These are phyloP conservation scores for Idaea aversata DNA, from an alignment of 2,888 invertebrate genomes.

Conservation along the genomic window DNA sequence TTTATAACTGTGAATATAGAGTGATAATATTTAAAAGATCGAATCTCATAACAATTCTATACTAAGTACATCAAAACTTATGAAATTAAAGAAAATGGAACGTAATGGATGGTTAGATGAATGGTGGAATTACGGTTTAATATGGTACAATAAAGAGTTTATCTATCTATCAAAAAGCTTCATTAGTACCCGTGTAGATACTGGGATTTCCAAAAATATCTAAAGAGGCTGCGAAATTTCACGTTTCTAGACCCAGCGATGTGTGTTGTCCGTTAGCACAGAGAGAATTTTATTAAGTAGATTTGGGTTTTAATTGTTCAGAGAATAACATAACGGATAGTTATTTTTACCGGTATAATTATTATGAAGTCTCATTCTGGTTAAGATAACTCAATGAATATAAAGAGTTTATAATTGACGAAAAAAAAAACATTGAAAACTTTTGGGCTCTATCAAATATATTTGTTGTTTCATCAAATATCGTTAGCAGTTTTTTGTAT, in stretches of 20 bases:
- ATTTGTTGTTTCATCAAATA: not conserved
- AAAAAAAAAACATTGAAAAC: not conserved
- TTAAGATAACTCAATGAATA: not conserved
- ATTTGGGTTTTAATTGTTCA: not conserved
- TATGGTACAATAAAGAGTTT: too few species aligned
- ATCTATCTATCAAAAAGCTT: too few species aligned
- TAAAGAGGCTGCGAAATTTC: not conserved
- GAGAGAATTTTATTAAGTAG: not conserved
- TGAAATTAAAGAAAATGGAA: too few species aligned
- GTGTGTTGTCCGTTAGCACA: not conserved
- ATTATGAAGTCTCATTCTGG: not conserved
- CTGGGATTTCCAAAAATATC: too few species aligned
- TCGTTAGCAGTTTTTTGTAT: not conserved
- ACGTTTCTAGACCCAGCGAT: not conserved
- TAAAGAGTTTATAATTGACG: not conserved
- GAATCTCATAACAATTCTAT: not conserved
- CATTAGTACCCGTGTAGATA: too few species aligned
- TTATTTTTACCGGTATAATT: not conserved
- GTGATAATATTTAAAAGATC: not conserved
- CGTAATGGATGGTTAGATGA: too few species aligned
- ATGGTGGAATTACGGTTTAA: too few species aligned
- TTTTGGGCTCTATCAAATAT: not conserved
- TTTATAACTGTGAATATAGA: too few species aligned
- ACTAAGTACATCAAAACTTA: not conserved
- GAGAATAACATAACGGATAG: not conserved